Evolutionary conservation across 2,113 vertebrate species (phyloP).

Genomic region (Lamprotornis superbus): DNA sequence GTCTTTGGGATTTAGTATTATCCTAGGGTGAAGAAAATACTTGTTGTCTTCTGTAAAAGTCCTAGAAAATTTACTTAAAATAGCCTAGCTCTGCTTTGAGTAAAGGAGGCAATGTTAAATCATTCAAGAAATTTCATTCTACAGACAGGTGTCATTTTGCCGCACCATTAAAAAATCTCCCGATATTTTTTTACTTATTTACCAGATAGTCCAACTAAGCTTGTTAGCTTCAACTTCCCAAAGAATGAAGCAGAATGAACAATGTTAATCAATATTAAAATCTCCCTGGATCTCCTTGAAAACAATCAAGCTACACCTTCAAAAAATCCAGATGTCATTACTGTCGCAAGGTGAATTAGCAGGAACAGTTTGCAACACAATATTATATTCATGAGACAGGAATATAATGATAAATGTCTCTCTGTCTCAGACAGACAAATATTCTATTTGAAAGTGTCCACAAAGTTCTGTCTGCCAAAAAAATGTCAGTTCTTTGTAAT

Average conservation of each 20-base stretch:
- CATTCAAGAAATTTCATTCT: background rate
- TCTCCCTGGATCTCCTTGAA: background rate
- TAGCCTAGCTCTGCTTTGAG: background rate
- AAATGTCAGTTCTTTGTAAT: background rate
- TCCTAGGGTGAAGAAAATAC: background rate
- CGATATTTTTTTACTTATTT: background rate
- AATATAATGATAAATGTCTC: background rate
- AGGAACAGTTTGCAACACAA: background rate
- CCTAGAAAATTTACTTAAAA: background rate
- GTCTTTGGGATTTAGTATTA: background rate
- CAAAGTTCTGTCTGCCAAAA: background rate
- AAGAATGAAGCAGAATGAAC: background rate
- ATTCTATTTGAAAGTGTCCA: background rate
- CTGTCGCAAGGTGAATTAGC: background rate
- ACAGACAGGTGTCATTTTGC: background rate
- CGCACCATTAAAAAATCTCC: background rate
- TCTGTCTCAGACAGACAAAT: background rate
- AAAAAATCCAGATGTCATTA: background rate
- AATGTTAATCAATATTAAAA: background rate
- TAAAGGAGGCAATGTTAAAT: background rate
- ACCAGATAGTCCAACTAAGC: background rate
- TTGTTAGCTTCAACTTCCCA: background rate
- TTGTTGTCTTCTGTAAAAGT: background rate
- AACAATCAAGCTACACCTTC: background rate
- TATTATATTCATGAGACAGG: background rate